These are phyloP conservation scores for Montipora foliosa DNA, from an alignment of 64 coral and sea anemone genomes.

Conservation along the genomic window DNA sequence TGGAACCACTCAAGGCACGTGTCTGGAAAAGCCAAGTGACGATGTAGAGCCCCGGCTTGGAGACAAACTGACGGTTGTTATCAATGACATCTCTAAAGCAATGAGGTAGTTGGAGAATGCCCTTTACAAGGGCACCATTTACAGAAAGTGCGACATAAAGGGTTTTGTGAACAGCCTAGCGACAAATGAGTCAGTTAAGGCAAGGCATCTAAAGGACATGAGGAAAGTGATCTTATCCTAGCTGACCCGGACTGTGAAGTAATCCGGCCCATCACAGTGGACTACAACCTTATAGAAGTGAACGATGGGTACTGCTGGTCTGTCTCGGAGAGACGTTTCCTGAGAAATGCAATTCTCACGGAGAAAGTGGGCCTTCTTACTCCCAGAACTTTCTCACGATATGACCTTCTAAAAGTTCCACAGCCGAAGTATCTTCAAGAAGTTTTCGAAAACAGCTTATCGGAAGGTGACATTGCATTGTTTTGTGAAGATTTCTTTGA, in stretches of 20 bases:
- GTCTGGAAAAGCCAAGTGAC: neutral
- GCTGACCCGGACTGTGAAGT: neutral
- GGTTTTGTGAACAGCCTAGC: neutral
- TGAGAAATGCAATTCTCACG: neutral
- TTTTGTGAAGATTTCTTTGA: conserved; percentile 58
- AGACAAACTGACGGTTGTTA: neutral
- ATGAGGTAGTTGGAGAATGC: neutral
- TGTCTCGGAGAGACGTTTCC: too few relatives aligned
- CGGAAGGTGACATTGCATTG: neutral
- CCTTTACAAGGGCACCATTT: neutral
- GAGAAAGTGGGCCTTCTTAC: conserved; percentile 21
- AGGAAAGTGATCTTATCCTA: neutral
- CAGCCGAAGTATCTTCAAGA: conserved; percentile 59
- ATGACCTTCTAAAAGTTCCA: neutral
- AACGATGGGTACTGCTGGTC: too few relatives aligned
- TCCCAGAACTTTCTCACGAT: conserved; percentile 31
- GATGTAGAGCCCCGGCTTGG: neutral
- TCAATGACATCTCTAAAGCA: neutral
- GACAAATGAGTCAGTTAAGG: neutral
- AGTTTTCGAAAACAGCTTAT: conserved; percentile 41
- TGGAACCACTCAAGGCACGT: neutral
- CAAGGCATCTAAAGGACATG: neutral
- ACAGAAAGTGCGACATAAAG: neutral
- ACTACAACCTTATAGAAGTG: neutral
- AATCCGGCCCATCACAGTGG: neutral